Percentiles rank a stretch among this genome's conserved stretches.
Evolutionary conservation across 1,140 invertebrate species (phyloP).

Genomic region (Macrotrachela quadricornifera): DNA sequence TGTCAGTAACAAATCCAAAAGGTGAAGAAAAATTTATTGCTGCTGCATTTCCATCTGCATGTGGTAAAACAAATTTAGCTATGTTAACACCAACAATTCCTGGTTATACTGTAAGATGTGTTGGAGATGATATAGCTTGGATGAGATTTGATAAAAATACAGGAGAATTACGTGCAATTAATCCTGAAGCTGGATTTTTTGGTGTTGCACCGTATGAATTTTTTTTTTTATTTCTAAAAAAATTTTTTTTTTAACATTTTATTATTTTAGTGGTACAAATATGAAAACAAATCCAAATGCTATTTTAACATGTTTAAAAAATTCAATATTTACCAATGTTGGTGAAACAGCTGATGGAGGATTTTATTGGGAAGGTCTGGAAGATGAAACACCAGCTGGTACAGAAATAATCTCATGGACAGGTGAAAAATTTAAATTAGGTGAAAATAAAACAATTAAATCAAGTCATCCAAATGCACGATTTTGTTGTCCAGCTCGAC

Average conservation of each 20-base stretch:
- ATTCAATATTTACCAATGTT: conserved; percentile 95
- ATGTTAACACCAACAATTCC: conserved; percentile 82
- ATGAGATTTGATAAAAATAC: conserved; percentile 73
- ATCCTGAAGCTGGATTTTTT: conserved; percentile 97
- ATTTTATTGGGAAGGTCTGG: conserved; percentile 77
- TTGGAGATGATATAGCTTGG: conserved; percentile 37
- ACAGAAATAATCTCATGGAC: conserved; percentile 18
- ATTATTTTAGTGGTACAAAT: conserved; percentile 46
- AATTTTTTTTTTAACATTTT: too few species aligned
- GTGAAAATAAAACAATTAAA: conserved; percentile 1
- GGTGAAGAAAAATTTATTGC: conserved; percentile 74
- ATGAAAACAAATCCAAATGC: conserved; percentile 80
- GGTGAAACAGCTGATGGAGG: conserved; percentile 74
- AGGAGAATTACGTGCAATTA: conserved; percentile 76
- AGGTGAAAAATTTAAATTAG: conserved; percentile 10
- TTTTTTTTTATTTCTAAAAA: too few species aligned
- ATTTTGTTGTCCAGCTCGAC: conserved; percentile 74
- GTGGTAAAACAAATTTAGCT: conserved; percentile 93
- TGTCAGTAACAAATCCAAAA: conserved; percentile 64
- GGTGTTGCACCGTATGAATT: conserved; percentile 86
- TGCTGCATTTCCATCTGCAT: conserved; percentile 90
- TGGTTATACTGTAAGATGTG: conserved; percentile 55
- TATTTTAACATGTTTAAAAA: conserved; percentile 71
- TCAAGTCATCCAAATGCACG: conserved; percentile 43
- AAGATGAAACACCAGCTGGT: conserved; percentile 41